These are phyloP conservation scores for Zosterops pallidus DNA, from an alignment of 2,113 vertebrate species.

Conservation along the genomic window DNA sequence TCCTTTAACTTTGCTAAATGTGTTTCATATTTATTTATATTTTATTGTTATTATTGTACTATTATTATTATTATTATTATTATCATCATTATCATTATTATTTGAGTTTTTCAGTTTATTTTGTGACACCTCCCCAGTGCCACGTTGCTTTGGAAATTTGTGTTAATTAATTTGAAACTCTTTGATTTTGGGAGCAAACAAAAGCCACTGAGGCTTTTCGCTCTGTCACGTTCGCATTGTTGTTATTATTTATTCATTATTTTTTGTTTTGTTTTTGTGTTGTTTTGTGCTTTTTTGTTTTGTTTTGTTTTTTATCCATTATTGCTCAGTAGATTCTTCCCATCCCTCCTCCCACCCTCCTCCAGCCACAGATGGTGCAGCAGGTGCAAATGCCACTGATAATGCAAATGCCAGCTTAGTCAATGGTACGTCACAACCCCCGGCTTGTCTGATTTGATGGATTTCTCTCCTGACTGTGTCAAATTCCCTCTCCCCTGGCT, in stretches of 20 bases:
- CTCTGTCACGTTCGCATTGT: constrained; percentile 26
- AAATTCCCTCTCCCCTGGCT: constrained; percentile 55
- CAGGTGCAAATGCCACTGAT: constrained; percentile 92
- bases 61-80: not conserved
- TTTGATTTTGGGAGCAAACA: constrained; percentile 2
- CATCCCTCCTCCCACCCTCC: constrained; percentile 94
- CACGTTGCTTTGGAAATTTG: constrained; percentile 25
- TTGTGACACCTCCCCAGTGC: constrained; percentile 5
- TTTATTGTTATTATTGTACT: not conserved
- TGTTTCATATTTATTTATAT: constrained; percentile 7
- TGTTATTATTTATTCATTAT: constrained; percentile 43
- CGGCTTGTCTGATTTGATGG: constrained; percentile 72
- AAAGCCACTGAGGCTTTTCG: constrained; percentile 2
- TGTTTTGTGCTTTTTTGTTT: constrained; percentile 18
- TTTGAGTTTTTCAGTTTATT: constrained; percentile 14
- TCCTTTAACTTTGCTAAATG: not conserved
- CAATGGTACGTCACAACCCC: constrained; percentile 96
- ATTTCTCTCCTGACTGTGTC: constrained; percentile 66
- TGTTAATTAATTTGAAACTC: constrained; percentile 18
- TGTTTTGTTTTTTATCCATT: constrained; percentile 73
- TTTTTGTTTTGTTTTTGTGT: not conserved
- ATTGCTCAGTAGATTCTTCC: constrained; percentile 91
- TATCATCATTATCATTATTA: not conserved
- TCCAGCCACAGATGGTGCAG: constrained; percentile 93
- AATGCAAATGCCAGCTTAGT: constrained; percentile 93